These are phyloP conservation scores for Drosophila subquinaria DNA, from an alignment of 2,888 invertebrate genomes.

Conservation along the genomic window DNA sequence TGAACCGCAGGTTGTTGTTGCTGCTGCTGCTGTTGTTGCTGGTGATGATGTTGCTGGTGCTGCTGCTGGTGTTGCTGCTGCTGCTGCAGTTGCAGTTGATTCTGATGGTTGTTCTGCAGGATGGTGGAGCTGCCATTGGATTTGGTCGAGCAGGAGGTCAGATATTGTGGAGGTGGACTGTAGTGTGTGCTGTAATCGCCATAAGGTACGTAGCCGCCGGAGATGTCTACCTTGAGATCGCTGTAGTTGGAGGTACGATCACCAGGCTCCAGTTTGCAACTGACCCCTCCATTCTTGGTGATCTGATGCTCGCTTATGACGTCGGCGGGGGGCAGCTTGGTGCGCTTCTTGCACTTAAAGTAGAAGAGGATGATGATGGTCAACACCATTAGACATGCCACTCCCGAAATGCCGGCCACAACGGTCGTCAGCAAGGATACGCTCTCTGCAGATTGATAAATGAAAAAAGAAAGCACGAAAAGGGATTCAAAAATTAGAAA, in stretches of 20 bases:
- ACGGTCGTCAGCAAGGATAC: conserved; percentile 93
- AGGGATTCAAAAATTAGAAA: background rate
- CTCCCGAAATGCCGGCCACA: conserved; percentile 92
- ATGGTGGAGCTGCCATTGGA: conserved; percentile 84
- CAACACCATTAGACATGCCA: conserved; percentile 93
- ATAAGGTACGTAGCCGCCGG: conserved; percentile 90
- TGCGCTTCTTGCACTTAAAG: conserved; percentile 87
- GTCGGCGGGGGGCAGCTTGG: conserved; percentile 85
- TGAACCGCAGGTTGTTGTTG: conserved; percentile 68
- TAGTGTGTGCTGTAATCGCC: conserved; percentile 95
- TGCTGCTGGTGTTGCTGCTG: conserved; percentile 80
- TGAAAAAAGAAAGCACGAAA: too few species aligned
- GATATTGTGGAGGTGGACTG: conserved; percentile 90
- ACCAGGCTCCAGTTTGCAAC: conserved; percentile 86
- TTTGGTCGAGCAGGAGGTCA: conserved; percentile 85
- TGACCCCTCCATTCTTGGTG: conserved; percentile 86
- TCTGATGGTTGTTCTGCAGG: conserved; percentile 83
- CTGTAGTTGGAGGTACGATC: conserved; percentile 97
- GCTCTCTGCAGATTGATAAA: conserved; percentile 87
- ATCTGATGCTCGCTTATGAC: conserved; percentile 86
- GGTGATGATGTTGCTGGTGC: conserved; percentile 70
- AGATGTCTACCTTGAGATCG: conserved; percentile 94
- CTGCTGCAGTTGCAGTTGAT: conserved; percentile 78
- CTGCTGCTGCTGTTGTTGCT: conserved; percentile 72
- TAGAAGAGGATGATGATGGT: conserved; percentile 91